Evolutionary conservation across 2,797 vertebrate species (phyloP).

Genomic region (Pempheris klunzingeri): DNA sequence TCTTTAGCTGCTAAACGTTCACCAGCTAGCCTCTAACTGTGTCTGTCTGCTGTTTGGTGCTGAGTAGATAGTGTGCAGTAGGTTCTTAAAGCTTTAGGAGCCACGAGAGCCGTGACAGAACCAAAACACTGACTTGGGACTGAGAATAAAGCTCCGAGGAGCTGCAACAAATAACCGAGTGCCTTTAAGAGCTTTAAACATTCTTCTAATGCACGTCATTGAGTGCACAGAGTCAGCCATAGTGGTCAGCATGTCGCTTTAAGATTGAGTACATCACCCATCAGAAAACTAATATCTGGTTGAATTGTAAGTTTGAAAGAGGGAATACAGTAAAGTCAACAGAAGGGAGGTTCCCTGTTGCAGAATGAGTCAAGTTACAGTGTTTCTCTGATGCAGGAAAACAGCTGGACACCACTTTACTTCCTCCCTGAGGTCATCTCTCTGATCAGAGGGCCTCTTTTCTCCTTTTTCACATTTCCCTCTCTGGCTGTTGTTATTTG

Average conservation of each 20-base stretch:
- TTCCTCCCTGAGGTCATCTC: conserved; percentile 28
- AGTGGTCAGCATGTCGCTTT: too few species aligned
- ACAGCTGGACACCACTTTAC: conserved; percentile 33
- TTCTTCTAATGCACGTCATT: neutral
- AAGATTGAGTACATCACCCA: neutral
- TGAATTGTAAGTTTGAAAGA: neutral
- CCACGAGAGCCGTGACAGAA: too few species aligned
- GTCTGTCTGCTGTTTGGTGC: too few species aligned
- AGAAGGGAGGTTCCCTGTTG: neutral
- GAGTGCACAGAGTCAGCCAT: too few species aligned
- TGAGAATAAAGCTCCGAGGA: too few species aligned
- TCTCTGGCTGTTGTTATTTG: conserved; percentile 7
- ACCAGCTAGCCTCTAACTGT: too few species aligned
- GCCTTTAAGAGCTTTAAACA: neutral
- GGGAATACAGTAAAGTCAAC: neutral
- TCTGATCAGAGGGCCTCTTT: conserved; percentile 8
- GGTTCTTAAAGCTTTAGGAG: too few species aligned
- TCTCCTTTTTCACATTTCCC: neutral
- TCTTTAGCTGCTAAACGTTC: too few species aligned
- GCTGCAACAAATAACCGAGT: too few species aligned
- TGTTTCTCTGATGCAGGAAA: conserved; percentile 8
- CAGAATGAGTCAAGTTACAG: conserved; percentile 7
- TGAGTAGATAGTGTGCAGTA: too few species aligned
- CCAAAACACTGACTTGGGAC: too few species aligned
- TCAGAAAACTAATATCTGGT: neutral